These are phyloP conservation scores for Petrolisthes cinctipes DNA, from an alignment of 2,888 invertebrate genomes.

Conservation along the genomic window DNA sequence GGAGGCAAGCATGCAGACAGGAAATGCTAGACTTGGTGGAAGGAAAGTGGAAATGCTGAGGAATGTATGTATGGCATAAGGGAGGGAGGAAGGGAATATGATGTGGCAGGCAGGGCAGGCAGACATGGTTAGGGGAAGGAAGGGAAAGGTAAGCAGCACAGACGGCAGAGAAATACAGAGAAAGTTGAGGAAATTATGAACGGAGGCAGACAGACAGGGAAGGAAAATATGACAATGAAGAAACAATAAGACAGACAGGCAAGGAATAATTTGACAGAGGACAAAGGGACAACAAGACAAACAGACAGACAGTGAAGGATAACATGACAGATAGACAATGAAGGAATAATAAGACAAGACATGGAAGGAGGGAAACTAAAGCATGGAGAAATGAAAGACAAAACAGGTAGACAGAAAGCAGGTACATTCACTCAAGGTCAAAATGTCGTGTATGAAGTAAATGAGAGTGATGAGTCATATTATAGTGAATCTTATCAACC, in stretches of 20 bases:
- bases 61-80: not conserved
- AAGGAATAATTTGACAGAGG: not conserved
- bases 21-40: not conserved
- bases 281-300: not conserved
- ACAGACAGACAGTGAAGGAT: not conserved
- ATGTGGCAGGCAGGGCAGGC: not conserved
- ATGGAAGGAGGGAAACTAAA: not conserved
- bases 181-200: not conserved
- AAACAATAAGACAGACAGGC: not conserved
- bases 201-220: not conserved
- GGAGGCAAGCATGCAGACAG: not conserved
- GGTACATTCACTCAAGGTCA: not conserved
- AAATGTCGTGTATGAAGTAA: not conserved
- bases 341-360: not conserved
- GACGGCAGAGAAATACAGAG: not conserved
- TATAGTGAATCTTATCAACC: too few relatives aligned
- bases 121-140: not conserved
- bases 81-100: not conserved
- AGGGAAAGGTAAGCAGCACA: not conserved
- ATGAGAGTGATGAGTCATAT: not conserved
- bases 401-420: not conserved
- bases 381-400: not conserved
- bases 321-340: not conserved
- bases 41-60: not conserved
- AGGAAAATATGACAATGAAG: not conserved